Evolutionary conservation across 2,888 invertebrate species (phyloP).

Genomic region (Synanthedon myopaeformis): DNA sequence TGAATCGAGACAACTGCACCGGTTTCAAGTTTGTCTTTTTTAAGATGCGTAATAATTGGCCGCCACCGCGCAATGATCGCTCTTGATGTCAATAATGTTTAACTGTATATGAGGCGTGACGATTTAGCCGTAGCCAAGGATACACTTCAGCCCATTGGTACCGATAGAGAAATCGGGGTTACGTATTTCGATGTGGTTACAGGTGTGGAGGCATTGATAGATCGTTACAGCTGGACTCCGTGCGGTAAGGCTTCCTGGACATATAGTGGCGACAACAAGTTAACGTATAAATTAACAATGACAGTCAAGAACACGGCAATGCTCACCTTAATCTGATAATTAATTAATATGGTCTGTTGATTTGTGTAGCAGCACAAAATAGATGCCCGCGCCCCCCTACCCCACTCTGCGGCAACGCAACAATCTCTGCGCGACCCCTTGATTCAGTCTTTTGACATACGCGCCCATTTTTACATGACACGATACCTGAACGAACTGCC

Average conservation of each 20-base stretch:
- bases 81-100: slow-evolving; percentile 11
- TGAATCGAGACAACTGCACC: slow-evolving; percentile 28
- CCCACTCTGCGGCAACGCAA: slow-evolving; percentile 22
- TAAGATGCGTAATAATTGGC: slow-evolving; percentile 22
- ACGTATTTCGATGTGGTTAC: neutral
- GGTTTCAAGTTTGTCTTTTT: slow-evolving; percentile 23
- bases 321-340: slow-evolving; percentile 70
- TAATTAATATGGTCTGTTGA: slow-evolving; percentile 67
- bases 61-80: slow-evolving; percentile 18
- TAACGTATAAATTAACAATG: slow-evolving; percentile 14
- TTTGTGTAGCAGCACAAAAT: slow-evolving; percentile 66
- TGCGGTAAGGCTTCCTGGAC: slow-evolving; percentile 2
- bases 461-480: slow-evolving; percentile 67
- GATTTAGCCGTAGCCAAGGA: neutral
- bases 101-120: slow-evolving; percentile 1
- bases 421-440: slow-evolving; percentile 42
- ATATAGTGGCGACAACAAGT: slow-evolving; percentile 3
- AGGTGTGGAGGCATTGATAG: neutral
- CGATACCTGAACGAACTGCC: slow-evolving; percentile 48
- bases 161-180: neutral
- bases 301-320: slow-evolving; percentile 50
- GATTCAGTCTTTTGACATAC: slow-evolving; percentile 67
- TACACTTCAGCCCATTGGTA: neutral
- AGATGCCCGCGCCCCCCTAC: slow-evolving; percentile 29
- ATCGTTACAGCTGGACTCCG: slow-evolving; percentile 2